Conservation (phyloP, 1,140 invertebrate genomes). For the Euwallacea fornicatus region DNA sequence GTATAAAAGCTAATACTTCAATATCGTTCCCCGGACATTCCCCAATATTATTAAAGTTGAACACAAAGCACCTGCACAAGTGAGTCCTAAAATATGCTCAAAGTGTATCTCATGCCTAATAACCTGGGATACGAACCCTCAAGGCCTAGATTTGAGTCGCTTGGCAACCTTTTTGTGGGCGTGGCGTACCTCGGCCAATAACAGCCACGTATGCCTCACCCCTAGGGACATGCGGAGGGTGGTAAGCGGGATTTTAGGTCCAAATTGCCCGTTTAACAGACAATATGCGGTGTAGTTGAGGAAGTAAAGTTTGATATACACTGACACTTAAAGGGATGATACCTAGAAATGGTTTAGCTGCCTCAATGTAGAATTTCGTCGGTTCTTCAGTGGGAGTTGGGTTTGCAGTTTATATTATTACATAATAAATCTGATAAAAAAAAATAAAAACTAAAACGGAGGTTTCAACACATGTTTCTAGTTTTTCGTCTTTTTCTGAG, state of each 20-base stretch:
- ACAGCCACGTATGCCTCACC: constrained; percentile 28
- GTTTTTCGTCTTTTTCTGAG: background rate
- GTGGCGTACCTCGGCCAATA: constrained; percentile 30
- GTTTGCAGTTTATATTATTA: too few species aligned
- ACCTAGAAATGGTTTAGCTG: background rate
- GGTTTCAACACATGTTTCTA: too few species aligned
- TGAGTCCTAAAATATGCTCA: background rate
- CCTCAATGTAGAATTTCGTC: too few species aligned
- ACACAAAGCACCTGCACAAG: too few species aligned
- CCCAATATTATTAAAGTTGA: background rate
- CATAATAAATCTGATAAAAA: too few species aligned
- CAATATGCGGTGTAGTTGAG: constrained; percentile 47
- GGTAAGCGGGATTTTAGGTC: constrained; percentile 36
- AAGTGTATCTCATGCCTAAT: constrained; percentile 5
- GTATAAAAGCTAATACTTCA: background rate
- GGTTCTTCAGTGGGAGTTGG: too few species aligned
- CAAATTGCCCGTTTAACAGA: constrained; percentile 48
- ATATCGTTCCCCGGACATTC: background rate
- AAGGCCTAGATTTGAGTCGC: constrained; percentile 22
- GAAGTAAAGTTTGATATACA: constrained; percentile 43
- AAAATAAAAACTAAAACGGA: too few species aligned
- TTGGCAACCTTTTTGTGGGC: constrained; percentile 39
- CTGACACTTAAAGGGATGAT: constrained; percentile 15
- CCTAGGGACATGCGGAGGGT: constrained; percentile 29
- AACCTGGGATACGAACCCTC: constrained; percentile 9